A percentile compares a stretch with the other conserved stretches of the same genome.
Conservation (phyloP, 2,797 vertebrate genomes). For the Iguana delicatissima region DNA sequence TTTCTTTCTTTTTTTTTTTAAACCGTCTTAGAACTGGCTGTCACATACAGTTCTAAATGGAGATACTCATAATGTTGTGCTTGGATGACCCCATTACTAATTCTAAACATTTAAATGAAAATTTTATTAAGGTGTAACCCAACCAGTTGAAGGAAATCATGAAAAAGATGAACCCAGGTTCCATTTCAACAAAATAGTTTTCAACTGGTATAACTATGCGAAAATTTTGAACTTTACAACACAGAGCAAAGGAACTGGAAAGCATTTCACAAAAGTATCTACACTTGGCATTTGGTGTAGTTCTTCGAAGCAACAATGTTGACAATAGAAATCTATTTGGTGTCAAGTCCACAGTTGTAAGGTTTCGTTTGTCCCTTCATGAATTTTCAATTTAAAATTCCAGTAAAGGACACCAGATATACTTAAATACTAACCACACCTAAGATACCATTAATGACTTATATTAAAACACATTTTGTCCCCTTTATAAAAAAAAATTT, state of each 20-base stretch:
- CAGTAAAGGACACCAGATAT: neutral
- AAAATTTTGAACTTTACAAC: neutral
- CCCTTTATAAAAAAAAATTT: neutral
- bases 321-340: constrained; percentile 3
- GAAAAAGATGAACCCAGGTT: neutral
- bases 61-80: neutral
- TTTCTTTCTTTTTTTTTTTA: no score
- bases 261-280: neutral
- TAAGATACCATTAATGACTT: neutral
- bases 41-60: neutral
- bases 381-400: constrained; percentile 17
- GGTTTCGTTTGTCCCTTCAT: constrained; percentile 7
- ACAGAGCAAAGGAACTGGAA: neutral
- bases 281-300: constrained; percentile 9
- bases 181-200: neutral
- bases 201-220: neutral
- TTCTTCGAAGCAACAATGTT: constrained; percentile 15
- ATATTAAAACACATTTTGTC: neutral
- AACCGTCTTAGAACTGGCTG: neutral
- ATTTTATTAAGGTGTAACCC: neutral
- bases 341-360: constrained; percentile 27
- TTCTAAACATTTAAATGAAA: neutral
- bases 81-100: neutral
- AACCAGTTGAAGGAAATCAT: neutral
- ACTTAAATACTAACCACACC: neutral